Evolutionary conservation across 2,797 vertebrate species (phyloP).

Genomic region (Cephalopachus bancanus): DNA sequence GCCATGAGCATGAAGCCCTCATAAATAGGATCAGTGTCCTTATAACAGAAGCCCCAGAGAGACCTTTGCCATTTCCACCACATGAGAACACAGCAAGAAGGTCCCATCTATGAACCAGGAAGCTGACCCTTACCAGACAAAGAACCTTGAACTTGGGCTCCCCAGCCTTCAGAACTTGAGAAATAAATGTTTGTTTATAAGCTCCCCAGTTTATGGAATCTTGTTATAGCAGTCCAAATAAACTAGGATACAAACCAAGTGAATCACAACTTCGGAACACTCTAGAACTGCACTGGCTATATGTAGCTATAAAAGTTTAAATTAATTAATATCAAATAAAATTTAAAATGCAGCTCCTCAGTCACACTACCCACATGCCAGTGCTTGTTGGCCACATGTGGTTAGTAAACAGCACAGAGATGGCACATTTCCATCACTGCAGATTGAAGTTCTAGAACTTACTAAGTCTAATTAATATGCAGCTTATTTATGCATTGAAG

Average conservation of each 20-base stretch:
- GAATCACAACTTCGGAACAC: not conserved
- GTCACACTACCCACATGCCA: not conserved
- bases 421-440: not conserved
- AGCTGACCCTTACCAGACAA: not conserved
- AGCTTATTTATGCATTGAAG: not conserved
- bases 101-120: not conserved
- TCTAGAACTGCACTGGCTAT: not conserved
- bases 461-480: not conserved
- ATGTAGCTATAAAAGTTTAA: not conserved
- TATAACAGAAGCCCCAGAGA: not conserved
- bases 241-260: not conserved
- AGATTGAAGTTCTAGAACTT: not conserved
- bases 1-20: not conserved
- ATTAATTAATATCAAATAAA: not conserved
- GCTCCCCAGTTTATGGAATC: too few relatives aligned
- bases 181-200: not conserved
- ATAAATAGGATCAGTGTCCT: not conserved
- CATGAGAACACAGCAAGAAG: not conserved
- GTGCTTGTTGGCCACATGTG: not conserved
- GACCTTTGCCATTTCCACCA: not conserved
- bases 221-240: not conserved
- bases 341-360: not conserved
- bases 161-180: not conserved
- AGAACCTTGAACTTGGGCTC: not conserved
- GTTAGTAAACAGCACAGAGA: not conserved